A percentile compares a stretch with the other conserved stretches of the same genome.
Conservation (phyloP, 2,888 invertebrate genomes). For the Lucinisca nassula region DNA sequence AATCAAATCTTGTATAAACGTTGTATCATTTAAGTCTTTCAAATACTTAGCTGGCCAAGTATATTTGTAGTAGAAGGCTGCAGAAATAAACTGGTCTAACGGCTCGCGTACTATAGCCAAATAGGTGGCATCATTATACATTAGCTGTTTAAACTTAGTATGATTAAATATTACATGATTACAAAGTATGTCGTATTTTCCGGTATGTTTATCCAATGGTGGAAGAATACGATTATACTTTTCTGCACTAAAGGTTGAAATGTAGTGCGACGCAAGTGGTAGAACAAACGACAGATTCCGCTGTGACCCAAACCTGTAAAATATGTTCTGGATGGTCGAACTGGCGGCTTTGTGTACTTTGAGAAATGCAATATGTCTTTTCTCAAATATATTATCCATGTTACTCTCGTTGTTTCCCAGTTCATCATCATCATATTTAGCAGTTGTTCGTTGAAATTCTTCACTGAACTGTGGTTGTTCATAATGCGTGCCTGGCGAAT, state of each 20-base stretch:
- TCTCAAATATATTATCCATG: background rate
- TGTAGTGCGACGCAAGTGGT: background rate
- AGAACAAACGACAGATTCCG: slow-evolving; percentile 26
- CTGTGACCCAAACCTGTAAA: slow-evolving; percentile 18
- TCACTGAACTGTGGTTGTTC: too few relatives aligned
- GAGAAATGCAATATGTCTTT: slow-evolving; percentile 30
- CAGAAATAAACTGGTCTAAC: background rate
- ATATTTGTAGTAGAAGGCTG: slow-evolving; percentile 20
- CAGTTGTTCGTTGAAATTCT: background rate
- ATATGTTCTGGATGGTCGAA: slow-evolving; percentile 36
- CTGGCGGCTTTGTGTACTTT: slow-evolving; percentile 46
- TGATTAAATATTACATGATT: slow-evolving; percentile 34
- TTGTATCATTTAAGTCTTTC: background rate
- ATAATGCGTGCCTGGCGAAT: too few relatives aligned
- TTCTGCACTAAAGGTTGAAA: background rate
- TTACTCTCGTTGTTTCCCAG: too few relatives aligned
- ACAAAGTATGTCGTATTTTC: slow-evolving; percentile 25
- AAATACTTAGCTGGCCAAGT: background rate
- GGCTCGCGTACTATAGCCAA: slow-evolving; percentile 29
- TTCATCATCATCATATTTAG: background rate
- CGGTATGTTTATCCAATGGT: background rate
- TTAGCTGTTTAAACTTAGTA: background rate
- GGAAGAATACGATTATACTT: background rate
- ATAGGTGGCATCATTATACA: slow-evolving; percentile 17
- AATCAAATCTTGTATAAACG: slow-evolving; percentile 8